Percentiles rank a stretch among this genome's conserved stretches.
Evolutionary conservation across 2,888 invertebrate genomes (phyloP).

Genomic region (Petrolisthes manimaculis): DNA sequence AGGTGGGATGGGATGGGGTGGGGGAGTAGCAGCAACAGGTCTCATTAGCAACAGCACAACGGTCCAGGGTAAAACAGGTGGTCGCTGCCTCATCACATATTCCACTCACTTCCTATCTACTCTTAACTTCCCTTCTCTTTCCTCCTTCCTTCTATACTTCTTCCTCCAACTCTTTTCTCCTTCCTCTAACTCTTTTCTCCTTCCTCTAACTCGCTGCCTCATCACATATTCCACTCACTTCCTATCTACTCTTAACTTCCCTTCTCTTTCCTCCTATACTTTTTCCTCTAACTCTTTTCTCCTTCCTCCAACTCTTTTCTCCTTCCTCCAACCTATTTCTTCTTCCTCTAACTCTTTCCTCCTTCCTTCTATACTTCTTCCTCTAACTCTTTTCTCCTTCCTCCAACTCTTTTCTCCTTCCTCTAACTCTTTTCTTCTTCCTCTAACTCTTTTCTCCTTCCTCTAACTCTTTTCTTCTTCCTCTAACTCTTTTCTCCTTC

Average conservation of each 20-base stretch:
- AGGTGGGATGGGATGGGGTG: neutral
- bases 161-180: neutral
- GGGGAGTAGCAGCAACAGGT: neutral
- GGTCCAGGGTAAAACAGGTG: slow-evolving; percentile 9
- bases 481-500: neutral
- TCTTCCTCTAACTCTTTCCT: neutral
- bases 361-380: neutral
- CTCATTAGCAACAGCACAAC: neutral
- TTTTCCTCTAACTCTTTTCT: neutral
- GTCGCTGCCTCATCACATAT: neutral
- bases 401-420: neutral
- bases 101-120: neutral
- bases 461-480: neutral
- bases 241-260: neutral
- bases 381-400: neutral
- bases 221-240: neutral
- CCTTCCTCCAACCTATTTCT: neutral
- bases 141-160: neutral
- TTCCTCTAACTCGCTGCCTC: neutral
- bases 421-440: neutral
- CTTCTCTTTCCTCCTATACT: neutral
- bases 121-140: neutral
- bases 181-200: neutral
- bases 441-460: neutral
- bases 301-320: neutral